A percentile compares a stretch with the other conserved stretches of the same genome.
These are phyloP conservation scores for Drosophila cognata DNA, from an alignment of 2,888 invertebrate species.

Conservation along the genomic window DNA sequence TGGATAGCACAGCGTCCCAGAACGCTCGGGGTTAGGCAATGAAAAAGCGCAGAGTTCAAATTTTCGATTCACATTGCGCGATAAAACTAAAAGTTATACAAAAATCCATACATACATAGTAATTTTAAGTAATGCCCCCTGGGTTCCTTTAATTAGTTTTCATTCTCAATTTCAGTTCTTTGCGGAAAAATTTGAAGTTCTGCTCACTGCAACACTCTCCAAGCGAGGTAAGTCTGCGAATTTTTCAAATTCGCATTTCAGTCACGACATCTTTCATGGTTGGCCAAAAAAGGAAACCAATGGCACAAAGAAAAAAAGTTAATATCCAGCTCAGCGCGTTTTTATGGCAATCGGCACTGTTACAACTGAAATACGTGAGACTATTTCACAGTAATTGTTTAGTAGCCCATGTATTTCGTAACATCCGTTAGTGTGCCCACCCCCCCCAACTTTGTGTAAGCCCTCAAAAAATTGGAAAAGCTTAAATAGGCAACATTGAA, in stretches of 20 bases:
- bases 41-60: slow-evolving; percentile 37
- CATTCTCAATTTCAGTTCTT: slow-evolving; percentile 21
- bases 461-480: not conserved
- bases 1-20: slow-evolving; percentile 7
- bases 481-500: not conserved
- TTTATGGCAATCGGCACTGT: slow-evolving; percentile 58
- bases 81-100: slow-evolving; percentile 24
- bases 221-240: slow-evolving; percentile 37
- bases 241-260: slow-evolving; percentile 37
- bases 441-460: not conserved
- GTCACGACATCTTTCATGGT: slow-evolving; percentile 43
- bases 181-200: slow-evolving; percentile 16
- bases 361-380: slow-evolving; percentile 53
- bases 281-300: slow-evolving; percentile 32
- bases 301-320: not conserved
- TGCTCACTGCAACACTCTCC: not conserved
- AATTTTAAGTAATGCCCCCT: not conserved
- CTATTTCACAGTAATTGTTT: slow-evolving; percentile 43
- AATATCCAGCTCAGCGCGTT: slow-evolving; percentile 31
- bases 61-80: slow-evolving; percentile 47
- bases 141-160: slow-evolving; percentile 43
- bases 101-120: slow-evolving; percentile 7
- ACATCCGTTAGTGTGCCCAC: slow-evolving; percentile 14
- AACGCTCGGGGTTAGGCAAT: slow-evolving; percentile 46
- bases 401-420: slow-evolving; percentile 20